Evolutionary conservation across 2,888 invertebrate species (phyloP).

Genomic region (Agrochola macilenta): DNA sequence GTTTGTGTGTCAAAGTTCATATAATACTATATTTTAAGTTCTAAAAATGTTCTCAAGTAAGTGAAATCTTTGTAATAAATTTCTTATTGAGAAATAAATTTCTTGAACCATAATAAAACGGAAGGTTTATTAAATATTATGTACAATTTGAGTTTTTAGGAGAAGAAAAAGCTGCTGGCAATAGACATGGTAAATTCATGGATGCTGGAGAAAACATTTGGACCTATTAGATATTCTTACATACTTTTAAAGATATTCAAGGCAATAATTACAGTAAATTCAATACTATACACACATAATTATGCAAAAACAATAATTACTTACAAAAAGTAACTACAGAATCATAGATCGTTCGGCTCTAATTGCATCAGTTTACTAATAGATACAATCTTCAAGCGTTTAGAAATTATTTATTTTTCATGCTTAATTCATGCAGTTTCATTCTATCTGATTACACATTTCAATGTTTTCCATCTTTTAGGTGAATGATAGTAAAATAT

Average conservation of each 20-base stretch:
- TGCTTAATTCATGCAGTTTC: slow-evolving; percentile 55
- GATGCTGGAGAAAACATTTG: background rate
- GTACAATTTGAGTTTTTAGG: background rate
- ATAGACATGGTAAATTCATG: background rate
- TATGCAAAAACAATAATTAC: slow-evolving; percentile 28
- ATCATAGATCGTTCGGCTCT: slow-evolving; percentile 23
- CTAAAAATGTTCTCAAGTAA: no score
- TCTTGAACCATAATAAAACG: background rate
- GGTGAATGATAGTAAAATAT: background rate
- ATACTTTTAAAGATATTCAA: background rate
- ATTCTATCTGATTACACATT: slow-evolving; percentile 15
- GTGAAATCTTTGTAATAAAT: no score
- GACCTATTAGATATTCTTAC: background rate
- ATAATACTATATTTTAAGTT: no score
- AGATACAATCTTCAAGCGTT: slow-evolving; percentile 33
- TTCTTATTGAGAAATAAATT: no score
- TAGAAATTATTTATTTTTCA: slow-evolving; percentile 42
- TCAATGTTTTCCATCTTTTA: background rate
- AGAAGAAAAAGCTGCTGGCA: background rate
- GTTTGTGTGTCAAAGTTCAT: no score
- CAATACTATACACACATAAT: background rate
- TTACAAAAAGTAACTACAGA: background rate
- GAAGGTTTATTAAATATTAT: background rate
- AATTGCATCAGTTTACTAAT: slow-evolving; percentile 49
- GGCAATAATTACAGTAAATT: background rate